Evolutionary conservation across 2,797 vertebrate species (phyloP), one percentile per base, ranked within the genome.

Genomic region (Pseudochaenichthys georgianus): DNA sequence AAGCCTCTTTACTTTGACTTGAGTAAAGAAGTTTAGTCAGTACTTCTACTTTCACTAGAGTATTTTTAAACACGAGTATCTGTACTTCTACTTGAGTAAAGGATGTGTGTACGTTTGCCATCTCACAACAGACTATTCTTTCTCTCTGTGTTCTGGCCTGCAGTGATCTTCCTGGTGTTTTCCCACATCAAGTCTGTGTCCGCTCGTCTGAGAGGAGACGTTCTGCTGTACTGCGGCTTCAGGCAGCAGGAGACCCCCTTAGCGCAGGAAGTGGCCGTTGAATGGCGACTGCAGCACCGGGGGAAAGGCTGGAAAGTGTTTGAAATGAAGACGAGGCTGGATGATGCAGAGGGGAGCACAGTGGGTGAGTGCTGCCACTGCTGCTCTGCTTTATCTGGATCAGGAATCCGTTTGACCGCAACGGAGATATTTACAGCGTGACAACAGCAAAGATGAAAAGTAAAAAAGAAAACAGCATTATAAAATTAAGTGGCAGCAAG

Each of bases 81-180:
- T 28, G 23, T 28, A 28, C 23, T 28, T 28, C 3, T 28, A 28
- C 23, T 28, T 28, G 23, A 28, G 23, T 28, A 28, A 28, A 28
- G 23, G 23, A 28, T 28, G 23, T 28, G 23, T 28, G 23, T 28
- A 28, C 23, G 3, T 28, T 28, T n/a, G 23, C 23, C 23, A 28
- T 28, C 23, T 28, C 34, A 38, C 8, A 8, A 28, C 28, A 28
- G 28, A 28, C 28, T 28, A 28, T 28, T 28, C 5, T 28, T 5
- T 28, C 28, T 28, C 8, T 78, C 38, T 69, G n/a, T 8, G 58
- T 43, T 73, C 55, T 65, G 70, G 65, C 9, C 63, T 17, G 45
- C 83, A 98, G 97, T 95, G 82, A 93, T 95, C 60, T 96, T 97
- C 81, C 87, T 96, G 54, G 95, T 96, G 11, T 96, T 95, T 9